Percentiles rank a stretch among this genome's conserved stretches.
Evolutionary conservation across 2,888 invertebrate species (phyloP).

Genomic region (Adineta ricciae): DNA sequence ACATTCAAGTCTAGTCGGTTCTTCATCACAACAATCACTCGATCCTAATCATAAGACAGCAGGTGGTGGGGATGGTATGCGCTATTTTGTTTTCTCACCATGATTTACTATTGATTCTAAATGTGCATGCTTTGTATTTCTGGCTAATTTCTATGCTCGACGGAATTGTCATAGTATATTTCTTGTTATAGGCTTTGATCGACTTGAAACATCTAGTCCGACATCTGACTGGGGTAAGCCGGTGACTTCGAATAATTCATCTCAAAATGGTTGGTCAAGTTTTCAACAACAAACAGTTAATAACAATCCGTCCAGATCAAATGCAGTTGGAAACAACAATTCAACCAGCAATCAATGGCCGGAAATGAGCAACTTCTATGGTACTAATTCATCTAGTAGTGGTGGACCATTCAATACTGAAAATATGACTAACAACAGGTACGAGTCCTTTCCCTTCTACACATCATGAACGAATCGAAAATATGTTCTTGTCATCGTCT

Average conservation of each 20-base stretch:
- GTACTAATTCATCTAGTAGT: neutral
- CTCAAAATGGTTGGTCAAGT: neutral
- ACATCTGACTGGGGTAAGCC: slow-evolving; percentile 13
- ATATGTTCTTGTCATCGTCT: neutral
- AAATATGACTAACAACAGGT: slow-evolving; percentile 7
- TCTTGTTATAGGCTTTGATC: slow-evolving; percentile 1
- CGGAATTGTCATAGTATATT: no score
- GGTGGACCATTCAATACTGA: neutral
- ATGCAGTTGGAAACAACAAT: neutral
- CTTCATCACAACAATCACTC: neutral
- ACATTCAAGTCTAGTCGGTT: neutral
- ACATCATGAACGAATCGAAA: neutral
- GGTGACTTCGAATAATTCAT: neutral
- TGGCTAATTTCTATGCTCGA: no score
- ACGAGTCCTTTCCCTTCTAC: neutral
- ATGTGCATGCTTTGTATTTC: neutral
- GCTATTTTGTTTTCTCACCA: neutral
- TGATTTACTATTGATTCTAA: neutral
- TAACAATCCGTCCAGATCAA: slow-evolving; percentile 23
- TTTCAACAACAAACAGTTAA: neutral
- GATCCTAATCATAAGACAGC: slow-evolving; percentile 8
- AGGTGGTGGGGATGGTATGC: neutral
- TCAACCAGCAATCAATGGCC: slow-evolving; percentile 3
- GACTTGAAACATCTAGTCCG: neutral
- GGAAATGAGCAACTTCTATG: neutral